Evolutionary conservation across 2,888 invertebrate genomes (phyloP).

Genomic region (Spicauda simplicius): DNA sequence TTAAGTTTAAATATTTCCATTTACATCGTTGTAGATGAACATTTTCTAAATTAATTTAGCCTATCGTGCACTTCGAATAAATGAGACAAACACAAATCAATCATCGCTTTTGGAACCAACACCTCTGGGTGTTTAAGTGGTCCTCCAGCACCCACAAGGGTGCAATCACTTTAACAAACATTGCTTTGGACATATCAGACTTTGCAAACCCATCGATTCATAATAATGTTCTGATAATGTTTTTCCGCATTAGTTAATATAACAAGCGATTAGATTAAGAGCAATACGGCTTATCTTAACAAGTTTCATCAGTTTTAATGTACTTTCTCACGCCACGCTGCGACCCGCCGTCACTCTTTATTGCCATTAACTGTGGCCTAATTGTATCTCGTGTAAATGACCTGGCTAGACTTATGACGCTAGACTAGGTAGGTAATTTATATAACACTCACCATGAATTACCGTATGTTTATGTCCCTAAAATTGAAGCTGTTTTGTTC

Average conservation of each 20-base stretch:
- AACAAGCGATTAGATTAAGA: slow-evolving; percentile 23
- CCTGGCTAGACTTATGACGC: slow-evolving; percentile 32
- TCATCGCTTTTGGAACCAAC: no score
- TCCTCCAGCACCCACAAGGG: no score
- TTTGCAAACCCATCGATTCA: neutral
- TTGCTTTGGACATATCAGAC: neutral
- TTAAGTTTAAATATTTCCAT: no score
- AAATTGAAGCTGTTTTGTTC: no score
- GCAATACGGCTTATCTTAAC: slow-evolving; percentile 1
- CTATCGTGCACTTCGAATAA: no score
- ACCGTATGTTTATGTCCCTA: no score
- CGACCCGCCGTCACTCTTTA: slow-evolving; percentile 47
- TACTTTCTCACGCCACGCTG: slow-evolving; percentile 52
- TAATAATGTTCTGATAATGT: neutral
- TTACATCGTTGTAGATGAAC: no score
- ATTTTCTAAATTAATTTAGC: no score
- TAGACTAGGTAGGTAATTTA: neutral
- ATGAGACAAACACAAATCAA: no score
- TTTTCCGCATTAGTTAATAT: neutral
- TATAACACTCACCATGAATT: neutral
- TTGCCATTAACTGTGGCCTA: slow-evolving; percentile 56
- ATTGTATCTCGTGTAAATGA: slow-evolving; percentile 48
- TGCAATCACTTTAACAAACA: no score
- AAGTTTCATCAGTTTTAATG: slow-evolving; percentile 22
- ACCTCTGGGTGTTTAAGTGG: no score